Evolutionary conservation across 1,140 invertebrate genomes (phyloP).

Genomic region (Musca vetustissima): DNA sequence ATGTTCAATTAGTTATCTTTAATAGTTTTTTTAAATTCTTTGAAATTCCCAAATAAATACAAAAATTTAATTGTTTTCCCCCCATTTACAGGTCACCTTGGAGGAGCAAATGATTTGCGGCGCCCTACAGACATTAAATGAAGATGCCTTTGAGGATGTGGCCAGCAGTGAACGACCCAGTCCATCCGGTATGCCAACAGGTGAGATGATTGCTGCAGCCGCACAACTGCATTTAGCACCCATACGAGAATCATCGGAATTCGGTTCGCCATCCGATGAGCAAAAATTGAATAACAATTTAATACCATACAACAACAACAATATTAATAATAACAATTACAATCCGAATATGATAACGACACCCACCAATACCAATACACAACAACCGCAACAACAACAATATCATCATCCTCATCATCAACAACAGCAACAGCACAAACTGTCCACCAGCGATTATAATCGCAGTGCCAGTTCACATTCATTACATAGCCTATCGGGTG

Average conservation of each 20-base stretch:
- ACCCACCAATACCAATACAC: neutral
- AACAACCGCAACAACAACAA: slow-evolving; percentile 35
- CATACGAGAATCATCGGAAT: slow-evolving; percentile 53
- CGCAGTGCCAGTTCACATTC: slow-evolving; percentile 50
- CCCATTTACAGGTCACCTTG: slow-evolving; percentile 72
- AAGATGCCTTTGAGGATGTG: slow-evolving; percentile 88
- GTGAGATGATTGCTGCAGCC: slow-evolving; percentile 55
- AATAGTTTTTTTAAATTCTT: neutral
- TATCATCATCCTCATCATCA: slow-evolving; percentile 4
- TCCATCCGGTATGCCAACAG: slow-evolving; percentile 56
- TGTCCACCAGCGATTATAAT: slow-evolving; percentile 37
- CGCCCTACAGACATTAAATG: slow-evolving; percentile 85
- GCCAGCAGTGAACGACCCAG: slow-evolving; percentile 60
- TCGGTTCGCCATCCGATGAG: slow-evolving; percentile 53
- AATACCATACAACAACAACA: slow-evolving; percentile 35
- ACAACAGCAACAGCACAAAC: slow-evolving; percentile 11
- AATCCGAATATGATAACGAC: slow-evolving; percentile 28
- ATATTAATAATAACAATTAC: slow-evolving; percentile 28
- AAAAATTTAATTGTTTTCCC: no score
- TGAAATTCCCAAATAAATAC: no score
- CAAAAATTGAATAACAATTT: slow-evolving; percentile 36
- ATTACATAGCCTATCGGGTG: slow-evolving; percentile 41
- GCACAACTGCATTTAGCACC: slow-evolving; percentile 55
- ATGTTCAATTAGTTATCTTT: no score
- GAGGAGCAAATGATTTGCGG: slow-evolving; percentile 94